These are phyloP conservation scores for Globodera rostochiensis DNA, from an alignment of 1,140 invertebrate species.

Conservation along the genomic window DNA sequence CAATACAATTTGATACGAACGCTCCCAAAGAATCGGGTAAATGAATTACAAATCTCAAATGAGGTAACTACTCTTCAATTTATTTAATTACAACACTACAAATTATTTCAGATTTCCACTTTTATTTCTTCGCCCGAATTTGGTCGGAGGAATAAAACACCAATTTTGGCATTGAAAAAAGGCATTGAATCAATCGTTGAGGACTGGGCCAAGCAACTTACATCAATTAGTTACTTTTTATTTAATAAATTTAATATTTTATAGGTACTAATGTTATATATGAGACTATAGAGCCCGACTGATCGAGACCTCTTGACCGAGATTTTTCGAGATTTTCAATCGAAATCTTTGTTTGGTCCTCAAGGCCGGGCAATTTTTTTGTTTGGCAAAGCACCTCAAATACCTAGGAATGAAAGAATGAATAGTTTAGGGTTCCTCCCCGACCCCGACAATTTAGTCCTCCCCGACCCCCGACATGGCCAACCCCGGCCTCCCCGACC, in stretches of 20 bases:
- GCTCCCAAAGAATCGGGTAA: neutral
- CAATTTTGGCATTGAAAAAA: neutral
- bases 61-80: neutral
- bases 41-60: neutral
- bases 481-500: no score
- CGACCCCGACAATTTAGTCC: no score
- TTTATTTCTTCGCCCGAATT: neutral
- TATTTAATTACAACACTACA: neutral
- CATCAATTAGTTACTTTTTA: neutral
- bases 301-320: no score
- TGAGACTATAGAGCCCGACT: no score
- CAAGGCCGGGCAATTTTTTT: no score
- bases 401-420: neutral
- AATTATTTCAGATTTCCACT: neutral
- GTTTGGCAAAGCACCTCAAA: no score
- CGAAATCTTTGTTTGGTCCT: no score
- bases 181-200: neutral
- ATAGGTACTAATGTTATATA: no score
- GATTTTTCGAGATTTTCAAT: no score
- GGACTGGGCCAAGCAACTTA: neutral
- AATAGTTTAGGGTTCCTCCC: neutral
- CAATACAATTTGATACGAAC: slow-evolving; percentile 1
- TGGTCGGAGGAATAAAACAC: neutral
- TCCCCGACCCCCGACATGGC: no score
- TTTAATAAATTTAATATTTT: neutral